These are phyloP conservation scores for Pristionchus pacificus DNA, from an alignment of 1,140 invertebrate species.

Conservation along the genomic window DNA sequence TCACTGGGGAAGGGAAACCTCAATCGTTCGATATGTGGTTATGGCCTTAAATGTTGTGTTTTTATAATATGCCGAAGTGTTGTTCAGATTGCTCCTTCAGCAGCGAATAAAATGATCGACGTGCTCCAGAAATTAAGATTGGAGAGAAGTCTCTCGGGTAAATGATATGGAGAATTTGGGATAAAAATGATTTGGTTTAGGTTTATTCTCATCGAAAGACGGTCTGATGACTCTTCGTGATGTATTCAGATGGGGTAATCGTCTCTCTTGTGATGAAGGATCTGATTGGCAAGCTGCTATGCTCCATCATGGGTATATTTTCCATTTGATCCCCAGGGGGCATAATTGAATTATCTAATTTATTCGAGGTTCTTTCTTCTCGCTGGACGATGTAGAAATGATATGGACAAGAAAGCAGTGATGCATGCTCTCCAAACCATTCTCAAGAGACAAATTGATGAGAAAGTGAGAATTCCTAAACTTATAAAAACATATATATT, in stretches of 20 bases:
- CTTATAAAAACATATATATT: not conserved
- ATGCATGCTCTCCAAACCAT: slow-evolving; percentile 73
- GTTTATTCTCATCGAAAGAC: slow-evolving; percentile 46
- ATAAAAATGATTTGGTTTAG: not conserved
- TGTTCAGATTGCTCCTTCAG: slow-evolving; percentile 62
- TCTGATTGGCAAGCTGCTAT: slow-evolving; percentile 97
- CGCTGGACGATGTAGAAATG: slow-evolving; percentile 82
- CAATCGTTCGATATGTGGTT: too few species aligned
- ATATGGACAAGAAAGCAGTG: slow-evolving; percentile 68
- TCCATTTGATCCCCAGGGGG: not conserved
- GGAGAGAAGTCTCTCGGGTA: not conserved
- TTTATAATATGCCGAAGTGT: too few species aligned
- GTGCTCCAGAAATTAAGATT: slow-evolving; percentile 68
- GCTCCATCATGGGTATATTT: slow-evolving; percentile 75
- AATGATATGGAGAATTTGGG: not conserved
- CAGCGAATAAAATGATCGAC: slow-evolving; percentile 84
- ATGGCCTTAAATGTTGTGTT: too few species aligned
- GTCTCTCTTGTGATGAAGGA: slow-evolving; percentile 67
- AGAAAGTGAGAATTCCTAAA: too few species aligned
- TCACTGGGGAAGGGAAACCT: too few species aligned
- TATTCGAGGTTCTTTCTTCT: slow-evolving; percentile 76
- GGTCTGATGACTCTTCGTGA: slow-evolving; percentile 64
- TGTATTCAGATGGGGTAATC: slow-evolving; percentile 93
- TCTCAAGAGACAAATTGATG: slow-evolving; percentile 73
- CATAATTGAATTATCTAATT: slow-evolving; percentile 10